A percentile compares a stretch with the other conserved stretches of the same genome.
phyloP scores from a whole-genome alignment of 2,888 invertebrate genomes.

The Diplolepis rosae region DNA sequence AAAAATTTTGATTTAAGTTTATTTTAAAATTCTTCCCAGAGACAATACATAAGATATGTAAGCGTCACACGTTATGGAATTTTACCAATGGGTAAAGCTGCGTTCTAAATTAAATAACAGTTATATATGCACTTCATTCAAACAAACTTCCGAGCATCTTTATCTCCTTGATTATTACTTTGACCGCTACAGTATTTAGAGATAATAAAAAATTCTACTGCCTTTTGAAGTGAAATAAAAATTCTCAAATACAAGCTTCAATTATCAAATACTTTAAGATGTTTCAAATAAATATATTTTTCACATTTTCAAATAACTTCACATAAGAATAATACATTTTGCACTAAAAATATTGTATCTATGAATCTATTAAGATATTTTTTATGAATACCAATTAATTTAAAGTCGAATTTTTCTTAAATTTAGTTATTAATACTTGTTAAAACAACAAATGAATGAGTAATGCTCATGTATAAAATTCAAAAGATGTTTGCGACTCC shows the following conservation, averaged over 20 bases:
- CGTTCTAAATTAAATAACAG: not conserved
- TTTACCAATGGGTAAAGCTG: not conserved
- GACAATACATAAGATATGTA: not conserved
- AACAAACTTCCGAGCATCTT: not conserved
- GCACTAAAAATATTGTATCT: too few species aligned
- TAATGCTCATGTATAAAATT: too few species aligned
- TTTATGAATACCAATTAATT: too few species aligned
- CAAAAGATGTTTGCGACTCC: too few species aligned
- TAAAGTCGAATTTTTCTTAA: too few species aligned
- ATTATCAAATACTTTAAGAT: too few species aligned
- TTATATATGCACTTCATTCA: not conserved
- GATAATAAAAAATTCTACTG: not conserved
- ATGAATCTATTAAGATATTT: too few species aligned
- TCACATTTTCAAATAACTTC: too few species aligned
- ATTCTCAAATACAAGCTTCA: not conserved
- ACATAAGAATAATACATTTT: too few species aligned
- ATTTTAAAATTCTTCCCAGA: not conserved
- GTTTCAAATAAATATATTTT: too few species aligned
- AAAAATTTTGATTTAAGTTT: not conserved
- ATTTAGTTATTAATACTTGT: too few species aligned
- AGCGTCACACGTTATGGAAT: not conserved
- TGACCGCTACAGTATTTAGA: not conserved
- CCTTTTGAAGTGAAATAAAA: not conserved
- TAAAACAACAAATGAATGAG: too few species aligned
- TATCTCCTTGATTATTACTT: slow-evolving; percentile 2